Conservation (phyloP, 2,797 vertebrate genomes). For the Sebastes oblongus region DNA sequence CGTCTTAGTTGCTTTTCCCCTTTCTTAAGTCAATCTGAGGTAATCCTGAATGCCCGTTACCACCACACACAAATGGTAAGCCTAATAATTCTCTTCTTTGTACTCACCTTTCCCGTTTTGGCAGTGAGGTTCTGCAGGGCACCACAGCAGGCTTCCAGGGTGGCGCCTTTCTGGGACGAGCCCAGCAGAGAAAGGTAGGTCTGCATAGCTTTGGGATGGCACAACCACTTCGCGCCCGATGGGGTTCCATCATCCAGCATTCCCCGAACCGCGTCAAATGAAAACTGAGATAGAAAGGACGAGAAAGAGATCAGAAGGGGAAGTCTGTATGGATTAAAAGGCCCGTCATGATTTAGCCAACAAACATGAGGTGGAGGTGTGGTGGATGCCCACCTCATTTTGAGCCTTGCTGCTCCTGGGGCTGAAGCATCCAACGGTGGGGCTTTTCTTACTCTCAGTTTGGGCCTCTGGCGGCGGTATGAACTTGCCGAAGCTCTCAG, state of each 20-base stretch:
- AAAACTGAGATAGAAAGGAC: slow-evolving; percentile 64
- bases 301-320: not conserved
- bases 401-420: slow-evolving; percentile 85
- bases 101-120: slow-evolving; percentile 82
- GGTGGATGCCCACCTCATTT: slow-evolving; percentile 25
- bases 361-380: not conserved
- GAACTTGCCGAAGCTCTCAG: slow-evolving; percentile 82
- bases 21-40: not conserved
- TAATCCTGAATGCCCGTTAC: not conserved
- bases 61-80: not conserved
- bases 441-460: slow-evolving; percentile 70
- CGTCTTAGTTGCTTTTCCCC: not conserved
- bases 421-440: slow-evolving; percentile 89
- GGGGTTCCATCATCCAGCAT: slow-evolving; percentile 79
- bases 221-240: slow-evolving; percentile 84
- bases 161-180: slow-evolving; percentile 85
- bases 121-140: slow-evolving; percentile 95
- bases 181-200: slow-evolving; percentile 88
- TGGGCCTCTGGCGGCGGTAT: slow-evolving; percentile 42
- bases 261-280: slow-evolving; percentile 52
- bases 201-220: slow-evolving; percentile 86
- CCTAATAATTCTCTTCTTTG: not conserved
- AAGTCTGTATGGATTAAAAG: not conserved
- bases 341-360: not conserved
- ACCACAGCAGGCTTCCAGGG: slow-evolving; percentile 89